phyloP scores from a whole-genome alignment of 2,113 vertebrate genomes.

The Pyxicephalus adspersus region DNA sequence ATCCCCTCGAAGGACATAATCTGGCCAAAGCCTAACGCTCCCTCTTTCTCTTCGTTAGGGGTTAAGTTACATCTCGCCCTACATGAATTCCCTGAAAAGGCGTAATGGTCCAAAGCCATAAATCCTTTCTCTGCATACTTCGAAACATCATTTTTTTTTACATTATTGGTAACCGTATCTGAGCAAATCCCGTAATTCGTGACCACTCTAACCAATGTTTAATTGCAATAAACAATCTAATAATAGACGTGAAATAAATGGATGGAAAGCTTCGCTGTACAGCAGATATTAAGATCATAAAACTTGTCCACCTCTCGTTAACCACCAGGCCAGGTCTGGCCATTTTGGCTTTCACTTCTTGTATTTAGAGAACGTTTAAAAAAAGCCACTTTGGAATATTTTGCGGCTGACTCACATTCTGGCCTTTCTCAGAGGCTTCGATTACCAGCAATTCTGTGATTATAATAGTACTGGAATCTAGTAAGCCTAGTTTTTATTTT shows the following conservation, averaged over 20 bases:
- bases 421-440: background rate
- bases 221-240: conserved; percentile 54
- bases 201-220: conserved; percentile 48
- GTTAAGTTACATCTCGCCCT: conserved; percentile 10
- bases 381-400: conserved; percentile 30
- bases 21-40: background rate
- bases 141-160: conserved; percentile 26
- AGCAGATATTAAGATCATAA: conserved; percentile 47
- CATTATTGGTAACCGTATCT: conserved; percentile 51
- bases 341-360: conserved; percentile 13
- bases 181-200: conserved; percentile 49
- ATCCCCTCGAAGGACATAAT: too few relatives aligned
- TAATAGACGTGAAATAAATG: conserved; percentile 45
- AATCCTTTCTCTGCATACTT: conserved; percentile 39
- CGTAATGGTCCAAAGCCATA: conserved; percentile 24
- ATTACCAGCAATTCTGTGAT: conserved; percentile 3
- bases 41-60: background rate
- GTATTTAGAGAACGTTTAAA: conserved; percentile 49
- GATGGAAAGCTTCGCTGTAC: conserved; percentile 25
- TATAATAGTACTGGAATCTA: conserved; percentile 13
- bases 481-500: background rate
- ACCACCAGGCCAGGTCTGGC: conserved; percentile 41
- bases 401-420: conserved; percentile 38
- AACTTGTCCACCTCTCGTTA: conserved; percentile 48
- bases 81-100: conserved; percentile 33